Evolutionary conservation across 2,113 vertebrate species (phyloP).

Genomic region (Carettochelys insculpta): DNA sequence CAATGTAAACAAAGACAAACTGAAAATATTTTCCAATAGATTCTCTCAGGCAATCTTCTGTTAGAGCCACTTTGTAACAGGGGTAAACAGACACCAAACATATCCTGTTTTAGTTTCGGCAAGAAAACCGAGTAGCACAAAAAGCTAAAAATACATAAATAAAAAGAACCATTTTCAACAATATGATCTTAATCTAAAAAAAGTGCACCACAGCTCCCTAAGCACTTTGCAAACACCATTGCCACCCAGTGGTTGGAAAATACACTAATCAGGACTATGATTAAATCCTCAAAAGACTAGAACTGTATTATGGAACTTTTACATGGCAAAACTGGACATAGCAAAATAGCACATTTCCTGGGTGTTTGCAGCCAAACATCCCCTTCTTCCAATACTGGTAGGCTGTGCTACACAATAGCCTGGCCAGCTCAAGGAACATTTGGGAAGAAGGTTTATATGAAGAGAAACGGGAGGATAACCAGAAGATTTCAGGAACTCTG

Average conservation of each 20-base stretch:
- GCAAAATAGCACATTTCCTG: not conserved
- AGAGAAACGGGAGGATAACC: not conserved
- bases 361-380: not conserved
- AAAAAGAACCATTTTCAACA: not conserved
- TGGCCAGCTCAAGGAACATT: not conserved
- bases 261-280: not conserved
- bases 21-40: not conserved
- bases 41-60: not conserved
- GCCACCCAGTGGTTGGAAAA: not conserved
- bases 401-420: not conserved
- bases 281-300: not conserved
- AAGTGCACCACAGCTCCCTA: not conserved
- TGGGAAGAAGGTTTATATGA: not conserved
- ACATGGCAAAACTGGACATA: not conserved
- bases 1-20: not conserved
- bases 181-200: not conserved
- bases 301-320: not conserved
- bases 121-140: not conserved
- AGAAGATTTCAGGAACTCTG: not conserved
- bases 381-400: not conserved
- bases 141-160: not conserved
- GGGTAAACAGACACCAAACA: not conserved
- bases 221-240: not conserved
- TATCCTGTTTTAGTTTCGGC: not conserved
- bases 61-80: not conserved